phyloP scores from a whole-genome alignment of 2,797 vertebrate species.

The Bradypus variegatus region DNA sequence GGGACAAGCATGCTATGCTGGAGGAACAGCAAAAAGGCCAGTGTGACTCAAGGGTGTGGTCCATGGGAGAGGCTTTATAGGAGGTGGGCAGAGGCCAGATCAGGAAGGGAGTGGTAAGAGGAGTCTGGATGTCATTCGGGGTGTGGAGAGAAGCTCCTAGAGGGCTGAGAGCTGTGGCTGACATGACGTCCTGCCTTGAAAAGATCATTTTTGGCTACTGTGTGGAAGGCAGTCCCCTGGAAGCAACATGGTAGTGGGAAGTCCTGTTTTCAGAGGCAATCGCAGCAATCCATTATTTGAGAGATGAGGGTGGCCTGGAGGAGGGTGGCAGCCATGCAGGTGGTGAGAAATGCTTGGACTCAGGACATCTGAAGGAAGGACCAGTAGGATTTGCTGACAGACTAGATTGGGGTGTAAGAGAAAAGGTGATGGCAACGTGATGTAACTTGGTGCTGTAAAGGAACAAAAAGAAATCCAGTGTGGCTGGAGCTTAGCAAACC shows the following conservation, averaged over 20 bases:
- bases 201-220: not conserved
- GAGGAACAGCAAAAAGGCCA: not conserved
- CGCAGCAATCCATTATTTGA: rapidly evolving
- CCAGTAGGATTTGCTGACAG: no score
- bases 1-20: no score
- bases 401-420: not conserved
- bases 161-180: not conserved
- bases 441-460: not conserved
- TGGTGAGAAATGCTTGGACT: not conserved
- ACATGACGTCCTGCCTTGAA: not conserved
- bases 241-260: rapidly evolving
- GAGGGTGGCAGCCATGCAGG: not conserved
- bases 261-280: not conserved
- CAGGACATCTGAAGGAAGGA: not conserved
- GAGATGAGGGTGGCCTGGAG: rapidly evolving
- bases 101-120: not conserved
- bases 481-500: not conserved
- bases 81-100: not conserved
- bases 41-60: not conserved
- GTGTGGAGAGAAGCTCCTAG: not conserved
- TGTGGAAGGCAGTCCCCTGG: not conserved
- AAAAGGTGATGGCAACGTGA: not conserved
- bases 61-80: not conserved
- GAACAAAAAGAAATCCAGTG: not conserved
- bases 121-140: not conserved